These are phyloP conservation scores for Argyrosomus regius DNA, from an alignment of 2,797 vertebrate genomes.

Conservation along the genomic window DNA sequence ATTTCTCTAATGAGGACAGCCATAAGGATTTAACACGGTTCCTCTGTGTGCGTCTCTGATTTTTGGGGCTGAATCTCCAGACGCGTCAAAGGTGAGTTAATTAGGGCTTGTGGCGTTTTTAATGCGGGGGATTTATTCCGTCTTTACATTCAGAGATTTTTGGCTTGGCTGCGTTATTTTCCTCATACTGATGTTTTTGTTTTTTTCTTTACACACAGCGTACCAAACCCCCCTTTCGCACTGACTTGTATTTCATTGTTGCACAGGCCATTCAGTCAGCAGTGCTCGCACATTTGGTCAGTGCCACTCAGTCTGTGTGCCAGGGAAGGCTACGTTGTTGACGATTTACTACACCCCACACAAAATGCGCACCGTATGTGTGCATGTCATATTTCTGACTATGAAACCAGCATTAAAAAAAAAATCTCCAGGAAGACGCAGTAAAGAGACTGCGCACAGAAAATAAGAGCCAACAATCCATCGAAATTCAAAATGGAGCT, in stretches of 20 bases:
- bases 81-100: slow-evolving; percentile 81
- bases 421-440: not conserved
- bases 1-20: slow-evolving; percentile 77
- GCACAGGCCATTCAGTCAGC: slow-evolving; percentile 67
- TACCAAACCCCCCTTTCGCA: slow-evolving; percentile 6
- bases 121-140: not conserved
- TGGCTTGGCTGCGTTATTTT: slow-evolving; percentile 28
- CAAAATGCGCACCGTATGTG: slow-evolving; percentile 25
- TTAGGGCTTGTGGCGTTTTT: slow-evolving; percentile 13
- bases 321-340: slow-evolving; percentile 47
- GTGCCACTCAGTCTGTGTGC: slow-evolving; percentile 59
- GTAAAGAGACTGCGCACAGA: slow-evolving; percentile 7
- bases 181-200: not conserved
- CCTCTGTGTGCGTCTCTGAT: slow-evolving; percentile 71
- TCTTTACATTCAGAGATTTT: not conserved
- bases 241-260: slow-evolving; percentile 76
- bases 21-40: slow-evolving; percentile 70
- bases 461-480: slow-evolving; percentile 62
- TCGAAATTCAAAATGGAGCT: slow-evolving; percentile 86
- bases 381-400: slow-evolving; percentile 2
- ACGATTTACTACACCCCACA: slow-evolving; percentile 39
- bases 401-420: not conserved
- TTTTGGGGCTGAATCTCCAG: slow-evolving; percentile 73
- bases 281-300: slow-evolving; percentile 60
- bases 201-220: slow-evolving; percentile 2